Conservation (phyloP, 2,113 vertebrate species). For the Onychostoma macrolepis region DNA sequence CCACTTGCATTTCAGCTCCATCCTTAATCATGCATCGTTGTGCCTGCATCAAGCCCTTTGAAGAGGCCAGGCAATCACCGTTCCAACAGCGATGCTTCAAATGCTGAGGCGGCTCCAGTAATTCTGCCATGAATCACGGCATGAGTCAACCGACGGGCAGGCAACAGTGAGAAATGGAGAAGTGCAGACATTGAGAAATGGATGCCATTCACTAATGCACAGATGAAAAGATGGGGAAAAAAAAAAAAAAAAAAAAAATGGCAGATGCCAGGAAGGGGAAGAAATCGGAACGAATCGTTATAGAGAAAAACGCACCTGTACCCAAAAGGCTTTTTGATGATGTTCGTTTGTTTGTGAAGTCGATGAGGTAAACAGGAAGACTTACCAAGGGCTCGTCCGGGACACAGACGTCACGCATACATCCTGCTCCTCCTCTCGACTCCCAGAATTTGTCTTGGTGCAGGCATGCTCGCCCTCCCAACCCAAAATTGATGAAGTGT, state of each 20-base stretch:
- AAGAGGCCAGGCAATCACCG: constrained; percentile 45
- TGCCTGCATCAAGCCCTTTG: constrained; percentile 27
- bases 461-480: neutral
- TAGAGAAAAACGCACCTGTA: constrained; percentile 30
- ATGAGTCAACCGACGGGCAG: constrained; percentile 33
- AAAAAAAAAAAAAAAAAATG: neutral
- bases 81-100: constrained; percentile 31
- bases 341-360: constrained; percentile 19
- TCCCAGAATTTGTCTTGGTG: constrained; percentile 28
- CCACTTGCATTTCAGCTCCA: constrained; percentile 8
- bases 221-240: constrained; percentile 18
- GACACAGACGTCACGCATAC: constrained; percentile 39
- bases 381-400: constrained; percentile 23
- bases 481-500: constrained; percentile 9
- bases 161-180: constrained; percentile 35
- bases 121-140: constrained; percentile 41
- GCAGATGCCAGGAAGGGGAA: constrained; percentile 34
- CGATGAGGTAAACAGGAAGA: constrained; percentile 55
- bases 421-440: constrained; percentile 43
- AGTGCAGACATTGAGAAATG: constrained; percentile 34
- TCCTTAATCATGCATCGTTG: constrained; percentile 41
- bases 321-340: constrained; percentile 8
- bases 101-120: constrained; percentile 27
- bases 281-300: neutral
- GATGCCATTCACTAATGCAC: constrained; percentile 38